A percentile compares a stretch with the other conserved stretches of the same genome.
Evolutionary conservation across 2,113 vertebrate species (phyloP).

Genomic region (Mormoops blainvillei): DNA sequence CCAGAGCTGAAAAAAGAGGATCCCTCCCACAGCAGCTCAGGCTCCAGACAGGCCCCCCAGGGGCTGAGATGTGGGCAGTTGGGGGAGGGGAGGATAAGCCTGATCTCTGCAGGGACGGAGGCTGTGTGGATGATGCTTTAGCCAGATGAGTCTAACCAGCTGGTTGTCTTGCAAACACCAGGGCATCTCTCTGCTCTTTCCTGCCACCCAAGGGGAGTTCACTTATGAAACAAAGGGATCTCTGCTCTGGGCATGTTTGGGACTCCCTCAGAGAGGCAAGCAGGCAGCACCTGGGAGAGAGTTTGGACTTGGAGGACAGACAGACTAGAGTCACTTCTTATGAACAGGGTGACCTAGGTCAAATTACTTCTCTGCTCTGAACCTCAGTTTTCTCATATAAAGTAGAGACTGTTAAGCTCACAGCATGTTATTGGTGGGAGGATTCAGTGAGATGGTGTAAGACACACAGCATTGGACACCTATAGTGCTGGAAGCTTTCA

Average conservation of each 20-base stretch:
- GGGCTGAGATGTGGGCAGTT: constrained; percentile 33
- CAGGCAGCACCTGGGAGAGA: neutral
- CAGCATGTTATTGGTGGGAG: neutral
- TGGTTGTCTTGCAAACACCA: neutral
- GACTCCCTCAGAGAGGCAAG: neutral
- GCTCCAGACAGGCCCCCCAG: constrained; percentile 39
- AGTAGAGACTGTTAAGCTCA: neutral
- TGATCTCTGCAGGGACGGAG: neutral
- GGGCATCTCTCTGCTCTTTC: neutral
- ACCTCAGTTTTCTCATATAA: neutral
- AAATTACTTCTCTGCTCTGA: neutral
- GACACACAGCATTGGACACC: neutral
- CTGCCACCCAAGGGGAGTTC: neutral
- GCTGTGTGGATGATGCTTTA: neutral
- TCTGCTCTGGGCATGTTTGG: neutral
- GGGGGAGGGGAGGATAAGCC: neutral
- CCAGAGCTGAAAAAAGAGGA: constrained; percentile 69
- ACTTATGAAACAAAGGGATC: neutral
- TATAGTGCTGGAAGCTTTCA: neutral
- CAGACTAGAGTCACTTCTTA: neutral
- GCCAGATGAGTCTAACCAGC: neutral
- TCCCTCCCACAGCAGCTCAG: constrained; percentile 37
- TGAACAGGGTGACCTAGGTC: neutral
- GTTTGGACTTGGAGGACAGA: neutral
- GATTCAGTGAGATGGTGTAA: neutral